Conservation (phyloP, 2,888 invertebrate species). For the Phanerotoma sp. region DNA sequence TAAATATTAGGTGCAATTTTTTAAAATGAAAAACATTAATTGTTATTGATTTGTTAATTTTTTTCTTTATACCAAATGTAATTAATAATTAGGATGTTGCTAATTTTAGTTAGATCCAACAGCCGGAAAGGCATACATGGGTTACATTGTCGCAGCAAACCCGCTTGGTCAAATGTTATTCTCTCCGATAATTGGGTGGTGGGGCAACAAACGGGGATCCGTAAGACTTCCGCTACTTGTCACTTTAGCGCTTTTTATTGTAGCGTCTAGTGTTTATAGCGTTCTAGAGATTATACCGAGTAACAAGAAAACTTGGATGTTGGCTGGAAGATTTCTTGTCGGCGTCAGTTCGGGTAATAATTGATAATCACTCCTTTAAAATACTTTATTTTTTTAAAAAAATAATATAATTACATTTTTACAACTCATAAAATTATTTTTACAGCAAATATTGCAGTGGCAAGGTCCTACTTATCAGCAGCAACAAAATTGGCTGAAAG, state of each 20-base stretch:
- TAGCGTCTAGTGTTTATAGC: constrained; percentile 75
- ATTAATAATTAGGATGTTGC: constrained; percentile 9
- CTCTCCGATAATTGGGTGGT: constrained; percentile 81
- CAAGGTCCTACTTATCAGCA: constrained; percentile 80
- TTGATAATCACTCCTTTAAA: constrained; percentile 15
- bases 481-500: constrained; percentile 80
- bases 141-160: constrained; percentile 81
- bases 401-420: too few species aligned
- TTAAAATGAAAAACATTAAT: too few species aligned
- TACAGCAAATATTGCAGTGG: constrained; percentile 79
- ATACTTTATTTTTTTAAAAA: constrained; percentile 9
- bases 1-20: too few species aligned
- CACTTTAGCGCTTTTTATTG: constrained; percentile 71
- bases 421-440: constrained; percentile 28
- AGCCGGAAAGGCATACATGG: constrained; percentile 81
- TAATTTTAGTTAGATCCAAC: constrained; percentile 72
- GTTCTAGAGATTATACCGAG: constrained; percentile 70
- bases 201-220: constrained; percentile 75
- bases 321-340: constrained; percentile 74
- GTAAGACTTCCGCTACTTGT: constrained; percentile 72
- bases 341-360: constrained; percentile 85
- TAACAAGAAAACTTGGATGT: constrained; percentile 72
- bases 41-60: too few species aligned
- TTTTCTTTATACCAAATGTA: too few species aligned
- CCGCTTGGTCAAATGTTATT: constrained; percentile 85